Base-by-base conservation (phyloP, 2,888 invertebrate genomes). In the Dicranocentrus wangi region DNA sequence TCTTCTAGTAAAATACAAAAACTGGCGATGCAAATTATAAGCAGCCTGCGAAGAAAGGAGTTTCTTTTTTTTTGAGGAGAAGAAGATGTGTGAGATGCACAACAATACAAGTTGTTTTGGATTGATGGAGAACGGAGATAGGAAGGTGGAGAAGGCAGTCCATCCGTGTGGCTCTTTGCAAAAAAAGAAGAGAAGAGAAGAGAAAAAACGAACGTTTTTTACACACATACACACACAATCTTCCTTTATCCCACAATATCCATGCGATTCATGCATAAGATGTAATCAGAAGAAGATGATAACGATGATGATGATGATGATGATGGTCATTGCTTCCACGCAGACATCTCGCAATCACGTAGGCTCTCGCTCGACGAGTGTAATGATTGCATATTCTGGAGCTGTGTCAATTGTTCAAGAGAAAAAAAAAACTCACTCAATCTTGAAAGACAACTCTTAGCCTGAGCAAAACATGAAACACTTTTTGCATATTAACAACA, bases 371-470 rank as follows among this genome's bases (percentile, higher is more conserved):
- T 7, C 10, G 32, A 32, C 5, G 13, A 47, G 15, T 47, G n/a
- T n/a, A 47, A 47, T 15, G 15, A 47, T 47, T 10, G 47, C 47
- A n/a, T 47, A 47, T 47, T 47, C 13, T 47, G 47, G 47, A 47
- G 47, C n/a, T 10, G n/a, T 47, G 47, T 47, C 47, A 47, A 47
- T 47, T 47, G 47, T 47, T 47, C 47, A 47, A n/a, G n/a, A n/a
- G n/a, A n/a, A n/a, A n/a, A n/a, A n/a, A n/a, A n/a, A 47, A n/a
- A 47, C n/a, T 47, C n/a, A n/a, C 32, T 47, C 47, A 47, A 47
- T 15, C 47, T 47, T 15, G 15, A n/a, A 47, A n/a, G 47, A 32
- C 32, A 10, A 7, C 47, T 3, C n/a, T 15, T 3, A 47, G 47
- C 39, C 5, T 47, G 13, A n/a, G 3, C 47, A 2, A 15, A 47